Base-by-base conservation (phyloP, 2,797 vertebrate species). In the Poeciliopsis turneri region DNA sequence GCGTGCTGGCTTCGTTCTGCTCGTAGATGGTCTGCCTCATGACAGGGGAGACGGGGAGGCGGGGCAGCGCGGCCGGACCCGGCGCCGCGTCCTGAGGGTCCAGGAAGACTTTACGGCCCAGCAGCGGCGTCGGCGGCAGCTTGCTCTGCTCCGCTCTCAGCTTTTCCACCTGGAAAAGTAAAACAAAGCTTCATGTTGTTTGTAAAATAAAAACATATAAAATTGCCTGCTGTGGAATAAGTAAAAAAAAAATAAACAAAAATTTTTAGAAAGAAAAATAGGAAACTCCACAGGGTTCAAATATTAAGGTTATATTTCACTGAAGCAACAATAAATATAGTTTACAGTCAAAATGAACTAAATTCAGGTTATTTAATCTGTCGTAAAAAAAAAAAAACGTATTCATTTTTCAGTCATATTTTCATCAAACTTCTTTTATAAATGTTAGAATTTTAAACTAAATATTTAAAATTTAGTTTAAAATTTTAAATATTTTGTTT, bases 21-120 rank as follows among this genome's bases (percentile, higher is more conserved):
- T 97, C 97, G 0, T 97, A 95, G 81, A 97, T 94, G 59, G 96
- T 94, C 86, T 96, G 92, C 83, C 96, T 93, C 79, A 95, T 89
- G 71, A 96, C 93, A 0, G 95, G 95, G 46, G 94, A 93, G 76
- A 94, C 74, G 0, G 92, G 92, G 72, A 96, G 93, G 4, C 95
- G 95, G 11, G 95, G 93, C 36, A 96, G 92, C 1, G 88, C 92
- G 30, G 94, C 82, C 0, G 90, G 89, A 46, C 74, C 82, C 3
- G 89, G 76, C 74, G 91, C 89, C 64, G 92, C 90, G 83, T 97
- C 87, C 77, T 95, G 93, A 18, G 97, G 96, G 49, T 98, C 97
- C 49, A 97, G 93, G 84, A 98, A 97, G 89, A 99, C 96, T 82
- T 97, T 98, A 13, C 97, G 97, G 20, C 96, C 97, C 74, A 99